Base-by-base conservation (phyloP, 2,888 invertebrate species). In the Spodoptera exigua region DNA sequence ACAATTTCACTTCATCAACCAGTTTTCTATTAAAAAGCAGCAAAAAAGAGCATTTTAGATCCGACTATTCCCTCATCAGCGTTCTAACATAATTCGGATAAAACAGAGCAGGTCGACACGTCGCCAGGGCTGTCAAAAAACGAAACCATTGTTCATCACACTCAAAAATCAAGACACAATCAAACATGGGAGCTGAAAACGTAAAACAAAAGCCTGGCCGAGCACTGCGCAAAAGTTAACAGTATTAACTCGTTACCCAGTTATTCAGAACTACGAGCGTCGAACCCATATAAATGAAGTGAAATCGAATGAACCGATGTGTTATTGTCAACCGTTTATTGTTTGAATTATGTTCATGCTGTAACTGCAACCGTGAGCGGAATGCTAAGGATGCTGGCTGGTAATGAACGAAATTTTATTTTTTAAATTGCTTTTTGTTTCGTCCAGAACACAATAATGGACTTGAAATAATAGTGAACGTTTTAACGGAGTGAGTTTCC, bases 281-380 rank as follows among this genome's bases (percentile, higher is more conserved):
- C 27, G 27, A 27, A 27, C 27, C 27, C 27, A 27, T 27, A 27
- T 27, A 57, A 57, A 57, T 57, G 49, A 57, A 49, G 56, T 9
- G 44, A 68, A 70, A 70, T 70, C 54, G 62, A 73, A 73, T 70
- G 62, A 70, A 52, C 51, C 62, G 32, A 57, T 68, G 62, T 62
- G 53, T 70, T 70, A 67, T 61, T 72, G 67, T 67, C 68, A 72
- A 66, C 68, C 68, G 49, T 55, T 67, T 69, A 69, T 69, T 69
- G 61, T 69, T 72, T 69, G 73, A 69, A 72, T 72, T 72, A 67
- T 56, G 61, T 61, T 69, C 73, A 52, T 48, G 68, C 55, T 72
- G 67, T 71, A 72, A 72, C 59, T 76, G 61, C 56, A 46, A 47
- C 51, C 17, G 37, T 55, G 67, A 58, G 57, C 43, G 21, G 55